Base-by-base conservation (phyloP, 2,888 invertebrate species). In the Eutolmus rufibarbis region DNA sequence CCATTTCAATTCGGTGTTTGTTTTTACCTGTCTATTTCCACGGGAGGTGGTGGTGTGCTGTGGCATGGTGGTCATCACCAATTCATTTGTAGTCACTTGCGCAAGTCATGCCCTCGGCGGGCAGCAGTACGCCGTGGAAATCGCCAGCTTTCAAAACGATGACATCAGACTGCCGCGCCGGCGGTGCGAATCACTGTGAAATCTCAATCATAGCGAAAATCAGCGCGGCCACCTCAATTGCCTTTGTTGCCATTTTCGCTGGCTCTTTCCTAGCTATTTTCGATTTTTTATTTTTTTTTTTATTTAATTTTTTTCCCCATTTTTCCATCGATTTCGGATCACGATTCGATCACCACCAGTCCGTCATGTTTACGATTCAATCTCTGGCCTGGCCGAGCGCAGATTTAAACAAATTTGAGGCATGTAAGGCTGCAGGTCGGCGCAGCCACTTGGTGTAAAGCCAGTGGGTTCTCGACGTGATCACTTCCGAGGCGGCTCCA, bases 191-290 rank as follows among this genome's bases (percentile, higher is more conserved):
- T 78, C 43, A 23, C 78, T 78, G 46, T 78, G 78, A 78, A 78
- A 78, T 78, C 78, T 78, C 78, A 78, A 78, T 78, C 78, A 78
- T 78, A 40, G 78, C 78, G 43, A 78, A 78, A 78, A 78, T 78
- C 46, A 78, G 78, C 19, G 78, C 66, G 66, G 66, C 19, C 66
- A 28, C 66, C 66, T 66, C 66, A 8, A 51, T 51, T 51, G 23
- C 66, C 19, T 78, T 78, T 78, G 43, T 78, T 23, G 23, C 23
- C 31, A 4, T 66, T 66, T 66, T 23, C 66, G 66, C 76, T 76
- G n/a, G 8, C 28, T 34, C 37, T 76, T 76, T 76, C 12, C 37
- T 76, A 34, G 23, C 4, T 76, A n/a, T 76, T 76, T 43, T 78
- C 9, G 31, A 40, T 77, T 12, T 43, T 77, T 23, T 43, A 28